Percentiles rank a stretch among this genome's conserved stretches.
Evolutionary conservation across 2,113 vertebrate genomes (phyloP).

Genomic region (Willisornis vidua): DNA sequence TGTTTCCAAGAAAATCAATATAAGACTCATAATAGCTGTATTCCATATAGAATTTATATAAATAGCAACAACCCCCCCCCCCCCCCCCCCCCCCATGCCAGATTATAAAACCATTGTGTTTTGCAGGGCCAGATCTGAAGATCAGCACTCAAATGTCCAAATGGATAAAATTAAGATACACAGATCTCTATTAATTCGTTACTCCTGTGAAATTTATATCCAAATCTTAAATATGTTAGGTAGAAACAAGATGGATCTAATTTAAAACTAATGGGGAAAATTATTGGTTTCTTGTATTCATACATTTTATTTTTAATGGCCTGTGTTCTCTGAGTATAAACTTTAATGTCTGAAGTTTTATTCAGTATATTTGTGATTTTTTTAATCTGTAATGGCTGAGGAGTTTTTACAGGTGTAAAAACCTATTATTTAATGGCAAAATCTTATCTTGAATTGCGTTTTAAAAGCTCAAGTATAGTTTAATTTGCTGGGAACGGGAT

Average conservation of each 20-base stretch:
- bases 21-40: neutral
- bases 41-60: neutral
- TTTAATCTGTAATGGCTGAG: neutral
- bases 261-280: neutral
- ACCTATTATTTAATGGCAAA: neutral
- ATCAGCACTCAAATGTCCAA: neutral
- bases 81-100: accelerated
- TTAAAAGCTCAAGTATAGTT: slow-evolving; percentile 2
- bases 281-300: neutral
- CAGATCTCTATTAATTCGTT: neutral
- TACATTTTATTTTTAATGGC: neutral
- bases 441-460: slow-evolving; percentile 25
- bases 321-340: neutral
- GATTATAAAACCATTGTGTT: neutral
- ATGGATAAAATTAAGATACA: neutral
- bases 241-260: neutral
- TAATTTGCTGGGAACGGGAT: neutral
- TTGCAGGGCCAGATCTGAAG: neutral
- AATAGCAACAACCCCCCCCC: neutral
- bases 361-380: neutral
- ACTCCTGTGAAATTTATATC: neutral
- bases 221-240: neutral
- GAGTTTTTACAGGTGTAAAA: slow-evolving; percentile 5
- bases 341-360: neutral
- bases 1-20: neutral